Evolutionary conservation across 1,140 invertebrate genomes (phyloP), one percentile per base, ranked within the genome.

Genomic region (Atta cephalotes): DNA sequence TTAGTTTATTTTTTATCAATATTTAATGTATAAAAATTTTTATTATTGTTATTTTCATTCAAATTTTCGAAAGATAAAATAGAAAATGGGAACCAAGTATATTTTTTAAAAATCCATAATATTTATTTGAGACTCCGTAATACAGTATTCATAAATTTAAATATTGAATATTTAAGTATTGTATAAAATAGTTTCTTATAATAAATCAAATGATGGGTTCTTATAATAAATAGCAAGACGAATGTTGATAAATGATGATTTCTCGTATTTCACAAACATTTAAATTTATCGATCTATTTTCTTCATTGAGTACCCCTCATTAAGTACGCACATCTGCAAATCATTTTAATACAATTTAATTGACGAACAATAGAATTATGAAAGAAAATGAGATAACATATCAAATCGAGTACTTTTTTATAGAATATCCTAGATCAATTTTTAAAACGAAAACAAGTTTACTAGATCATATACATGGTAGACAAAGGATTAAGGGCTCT

Each of bases 401-500:
- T 49, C 39, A 25, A 63, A 31, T 45, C 3, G 16, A n/a, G 1
- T 25, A 62, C 16, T 10, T 78, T 9, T 28, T n/a, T 21, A 0
- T 31, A 28, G 28, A n/a, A 14, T 14, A 56, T 56, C 6, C 2
- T 12, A 0, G 7, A 53, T 45, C 39, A 45, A 39, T 25, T 14
- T 80, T 14, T 5, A 16, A 45, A 45, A 45, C 9, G 21, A 0
- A 70, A 25, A 39, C 0, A 16, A n/a, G n/a, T 78, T 14, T 21
- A 39, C 3, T 14, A 70, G 3, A n/a, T 58, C 16, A 4, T 51
- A 16, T 4, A 58, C 16, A 28, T 9, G 21, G 25, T 14, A 74
- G 18, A 21, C 6, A 14, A 35, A 35, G 3, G 7, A 35, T 31
- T 45, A 82, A 45, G 63, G 14, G 56, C 58, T 82, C 65, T 89